Conservation (phyloP, 2,113 vertebrate genomes). For the Ciconia stormi region DNA sequence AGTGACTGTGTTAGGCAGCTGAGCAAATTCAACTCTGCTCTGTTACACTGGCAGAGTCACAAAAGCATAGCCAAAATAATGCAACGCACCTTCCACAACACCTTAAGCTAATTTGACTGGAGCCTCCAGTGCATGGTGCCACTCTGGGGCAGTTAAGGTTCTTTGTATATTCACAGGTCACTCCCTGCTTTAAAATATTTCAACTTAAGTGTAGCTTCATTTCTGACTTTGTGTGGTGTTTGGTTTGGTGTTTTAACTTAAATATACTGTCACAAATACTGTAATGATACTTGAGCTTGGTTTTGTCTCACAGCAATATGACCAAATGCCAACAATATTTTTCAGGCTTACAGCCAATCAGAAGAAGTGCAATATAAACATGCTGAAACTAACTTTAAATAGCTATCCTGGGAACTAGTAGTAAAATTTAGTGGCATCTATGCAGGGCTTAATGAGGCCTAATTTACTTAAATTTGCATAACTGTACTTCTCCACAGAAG, state of each 20-base stretch:
- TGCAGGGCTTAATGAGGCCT: not conserved
- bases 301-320: not conserved
- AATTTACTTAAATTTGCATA: not conserved
- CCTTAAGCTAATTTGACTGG: not conserved
- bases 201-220: not conserved
- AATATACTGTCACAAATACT: not conserved
- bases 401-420: not conserved
- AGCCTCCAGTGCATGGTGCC: not conserved
- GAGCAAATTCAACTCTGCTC: not conserved
- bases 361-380: not conserved
- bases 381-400: not conserved
- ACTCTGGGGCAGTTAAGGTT: not conserved
- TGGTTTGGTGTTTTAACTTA: not conserved
- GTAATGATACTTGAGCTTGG: not conserved
- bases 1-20: not conserved
- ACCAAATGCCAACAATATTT: not conserved
- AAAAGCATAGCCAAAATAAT: not conserved
- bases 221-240: not conserved
- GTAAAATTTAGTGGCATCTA: not conserved
- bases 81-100: not conserved
- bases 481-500: not conserved
- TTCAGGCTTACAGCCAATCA: not conserved
- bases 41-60: not conserved
- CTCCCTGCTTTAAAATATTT: not conserved
- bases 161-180: not conserved